A percentile compares a stretch with the other conserved stretches of the same genome.
Evolutionary conservation across 2,888 invertebrate species (phyloP).

Genomic region (Luperina nickerlii): DNA sequence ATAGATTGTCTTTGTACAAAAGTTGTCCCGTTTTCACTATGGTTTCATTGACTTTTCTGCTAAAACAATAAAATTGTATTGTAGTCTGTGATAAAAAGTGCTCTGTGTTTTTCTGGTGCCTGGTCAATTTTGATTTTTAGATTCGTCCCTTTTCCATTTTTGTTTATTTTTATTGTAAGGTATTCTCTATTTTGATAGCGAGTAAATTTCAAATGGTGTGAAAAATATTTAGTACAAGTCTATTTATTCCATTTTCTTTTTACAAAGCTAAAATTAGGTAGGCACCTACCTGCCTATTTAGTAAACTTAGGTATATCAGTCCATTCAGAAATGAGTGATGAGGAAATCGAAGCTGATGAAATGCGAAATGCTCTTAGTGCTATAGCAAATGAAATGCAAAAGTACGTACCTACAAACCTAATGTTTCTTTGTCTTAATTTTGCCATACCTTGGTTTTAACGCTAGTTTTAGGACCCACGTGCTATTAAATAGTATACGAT

Average conservation of each 20-base stretch:
- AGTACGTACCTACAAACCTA: conserved; percentile 60
- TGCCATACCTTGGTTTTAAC: not conserved
- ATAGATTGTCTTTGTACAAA: conserved; percentile 14
- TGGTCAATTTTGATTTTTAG: conserved; percentile 16
- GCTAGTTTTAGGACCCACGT: not conserved
- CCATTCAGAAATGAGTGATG: conserved; percentile 45
- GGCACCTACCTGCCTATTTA: not conserved
- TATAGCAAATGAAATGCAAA: conserved; percentile 79
- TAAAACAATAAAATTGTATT: not conserved
- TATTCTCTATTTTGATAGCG: not conserved
- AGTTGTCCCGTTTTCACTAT: not conserved
- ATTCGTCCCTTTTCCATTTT: conserved; percentile 23
- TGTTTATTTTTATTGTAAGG: not conserved
- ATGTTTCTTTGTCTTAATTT: not conserved
- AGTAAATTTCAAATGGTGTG: conserved; percentile 35
- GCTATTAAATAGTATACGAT: too few relatives aligned
- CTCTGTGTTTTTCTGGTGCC: conserved; percentile 4
- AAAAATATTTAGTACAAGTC: not conserved
- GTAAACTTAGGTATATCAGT: not conserved
- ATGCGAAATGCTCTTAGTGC: conserved; percentile 74
- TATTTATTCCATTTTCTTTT: not conserved
- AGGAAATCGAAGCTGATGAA: conserved; percentile 60
- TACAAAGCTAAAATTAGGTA: not conserved
- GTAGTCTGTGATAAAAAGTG: too few relatives aligned
- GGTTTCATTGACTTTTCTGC: conserved; percentile 8